These are phyloP conservation scores for Ibycter americanus DNA, from an alignment of 2,797 vertebrate genomes.

Conservation along the genomic window DNA sequence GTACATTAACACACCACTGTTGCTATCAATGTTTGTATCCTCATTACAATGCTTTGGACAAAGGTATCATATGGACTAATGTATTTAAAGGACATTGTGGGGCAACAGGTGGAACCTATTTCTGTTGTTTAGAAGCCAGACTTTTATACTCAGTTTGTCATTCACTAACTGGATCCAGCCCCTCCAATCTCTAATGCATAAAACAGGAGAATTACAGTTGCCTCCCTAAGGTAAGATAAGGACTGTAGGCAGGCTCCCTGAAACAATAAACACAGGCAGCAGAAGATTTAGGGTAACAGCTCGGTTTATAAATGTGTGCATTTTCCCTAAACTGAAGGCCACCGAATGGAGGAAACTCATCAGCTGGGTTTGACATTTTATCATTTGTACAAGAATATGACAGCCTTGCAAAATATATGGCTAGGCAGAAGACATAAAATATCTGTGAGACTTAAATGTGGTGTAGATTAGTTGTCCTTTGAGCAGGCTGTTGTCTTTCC, in stretches of 20 bases:
- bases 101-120: not conserved
- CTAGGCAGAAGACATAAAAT: not conserved
- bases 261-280: constrained; percentile 4
- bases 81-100: not conserved
- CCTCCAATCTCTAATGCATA: not conserved
- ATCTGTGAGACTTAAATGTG: not conserved
- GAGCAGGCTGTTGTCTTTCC: not conserved
- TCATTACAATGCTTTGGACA: not conserved
- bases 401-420: not conserved
- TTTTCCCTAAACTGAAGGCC: not conserved
- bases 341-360: constrained; percentile 10
- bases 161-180: not conserved
- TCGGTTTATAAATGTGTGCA: not conserved
- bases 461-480: not conserved
- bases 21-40: not conserved
- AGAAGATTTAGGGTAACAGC: constrained; percentile 30
- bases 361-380: not conserved
- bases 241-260: not conserved
- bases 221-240: not conserved
- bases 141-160: not conserved
- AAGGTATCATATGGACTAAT: not conserved
- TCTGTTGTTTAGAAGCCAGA: not conserved
- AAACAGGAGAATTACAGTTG: not conserved
- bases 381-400: not conserved
- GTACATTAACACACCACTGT: not conserved